A percentile compares a stretch with the other conserved stretches of the same genome.
phyloP scores from a whole-genome alignment of 2,888 invertebrate genomes.

The Plagodis pulveraria region DNA sequence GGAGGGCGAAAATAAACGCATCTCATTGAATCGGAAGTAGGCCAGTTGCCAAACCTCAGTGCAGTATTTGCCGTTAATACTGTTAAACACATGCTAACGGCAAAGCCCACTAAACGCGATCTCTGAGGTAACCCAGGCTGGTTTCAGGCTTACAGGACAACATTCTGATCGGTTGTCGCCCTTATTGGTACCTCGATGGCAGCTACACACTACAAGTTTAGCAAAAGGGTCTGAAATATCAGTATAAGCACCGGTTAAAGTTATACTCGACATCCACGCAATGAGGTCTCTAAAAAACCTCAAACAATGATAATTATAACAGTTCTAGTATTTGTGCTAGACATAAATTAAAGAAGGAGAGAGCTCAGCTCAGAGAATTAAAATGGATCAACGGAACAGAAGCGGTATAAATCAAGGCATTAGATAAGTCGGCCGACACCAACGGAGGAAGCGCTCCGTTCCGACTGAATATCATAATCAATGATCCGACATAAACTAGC shows the following conservation, averaged over 20 bases:
- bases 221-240: too few species aligned
- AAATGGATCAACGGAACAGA: slow-evolving; percentile 50
- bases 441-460: slow-evolving; percentile 51
- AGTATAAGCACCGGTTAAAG: too few species aligned
- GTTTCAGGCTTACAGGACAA: slow-evolving; percentile 19
- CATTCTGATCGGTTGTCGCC: slow-evolving; percentile 12
- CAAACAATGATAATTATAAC: too few species aligned
- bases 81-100: slow-evolving; percentile 28
- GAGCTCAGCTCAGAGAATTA: slow-evolving; percentile 42
- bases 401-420: slow-evolving; percentile 66
- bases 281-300: too few species aligned
- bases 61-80: slow-evolving; percentile 20
- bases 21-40: slow-evolving; percentile 42
- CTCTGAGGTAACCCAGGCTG: slow-evolving; percentile 25
- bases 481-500: slow-evolving; percentile 49
- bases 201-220: too few species aligned
- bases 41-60: slow-evolving; percentile 44
- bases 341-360: slow-evolving; percentile 13
- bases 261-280: too few species aligned
- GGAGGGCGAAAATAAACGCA: slow-evolving; percentile 50
- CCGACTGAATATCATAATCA: slow-evolving; percentile 60
- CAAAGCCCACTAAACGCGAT: slow-evolving; percentile 24
- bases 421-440: slow-evolving; percentile 56
- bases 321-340: neutral
- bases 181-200: too few species aligned